phyloP scores from a whole-genome alignment of 2,888 invertebrate species.

The Gymnoscelis rufifasciata region DNA sequence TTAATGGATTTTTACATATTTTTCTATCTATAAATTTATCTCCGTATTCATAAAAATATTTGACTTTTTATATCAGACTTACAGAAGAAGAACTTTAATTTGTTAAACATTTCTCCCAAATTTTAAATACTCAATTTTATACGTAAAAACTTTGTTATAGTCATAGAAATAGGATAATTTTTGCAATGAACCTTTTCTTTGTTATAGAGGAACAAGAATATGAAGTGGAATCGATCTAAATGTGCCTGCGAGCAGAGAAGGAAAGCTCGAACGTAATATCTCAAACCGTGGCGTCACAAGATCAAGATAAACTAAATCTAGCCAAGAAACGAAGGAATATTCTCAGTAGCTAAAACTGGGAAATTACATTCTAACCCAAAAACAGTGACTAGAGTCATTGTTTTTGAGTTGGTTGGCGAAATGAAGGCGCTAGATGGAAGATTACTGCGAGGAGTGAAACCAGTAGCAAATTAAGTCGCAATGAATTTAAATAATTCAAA shows the following conservation, averaged over 20 bases:
- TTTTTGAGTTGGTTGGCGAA: slow-evolving; percentile 2
- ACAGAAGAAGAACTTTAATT: too few species aligned
- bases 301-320: neutral
- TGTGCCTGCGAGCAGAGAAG: slow-evolving; percentile 57
- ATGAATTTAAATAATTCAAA: slow-evolving; percentile 7
- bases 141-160: too few species aligned
- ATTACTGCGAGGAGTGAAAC: slow-evolving; percentile 7
- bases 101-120: too few species aligned
- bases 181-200: slow-evolving; percentile 44
- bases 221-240: slow-evolving; percentile 73
- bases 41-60: too few species aligned
- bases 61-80: too few species aligned
- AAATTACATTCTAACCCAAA: too few species aligned
- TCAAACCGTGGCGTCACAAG: too few species aligned
- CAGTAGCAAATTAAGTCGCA: neutral
- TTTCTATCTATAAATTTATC: too few species aligned
- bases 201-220: slow-evolving; percentile 68
- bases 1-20: too few species aligned
- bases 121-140: too few species aligned
- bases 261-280: slow-evolving; percentile 22
- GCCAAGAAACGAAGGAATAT: neutral
- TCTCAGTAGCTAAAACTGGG: too few species aligned
- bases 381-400: too few species aligned
- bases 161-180: neutral
- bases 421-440: neutral